Conservation (phyloP, 2,113 vertebrate genomes). For the Aix galericulata region DNA sequence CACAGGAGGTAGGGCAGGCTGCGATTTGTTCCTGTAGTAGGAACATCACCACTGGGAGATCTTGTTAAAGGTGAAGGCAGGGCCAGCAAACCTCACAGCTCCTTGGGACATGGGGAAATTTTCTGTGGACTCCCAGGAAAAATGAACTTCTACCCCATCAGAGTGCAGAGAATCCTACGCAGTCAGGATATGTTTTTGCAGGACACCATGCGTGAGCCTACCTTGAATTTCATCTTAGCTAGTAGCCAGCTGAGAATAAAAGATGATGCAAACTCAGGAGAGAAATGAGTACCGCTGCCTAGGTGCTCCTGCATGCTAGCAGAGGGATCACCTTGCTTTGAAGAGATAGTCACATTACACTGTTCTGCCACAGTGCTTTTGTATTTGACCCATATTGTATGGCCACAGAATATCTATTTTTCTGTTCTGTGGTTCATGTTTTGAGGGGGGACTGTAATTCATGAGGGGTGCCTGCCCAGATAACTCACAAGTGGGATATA, state of each 20-base stretch:
- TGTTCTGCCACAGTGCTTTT: background rate
- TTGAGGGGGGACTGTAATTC: slow-evolving; percentile 36
- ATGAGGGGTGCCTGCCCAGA: slow-evolving; percentile 13
- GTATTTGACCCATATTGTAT: background rate
- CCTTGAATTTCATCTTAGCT: background rate
- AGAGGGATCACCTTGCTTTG: background rate
- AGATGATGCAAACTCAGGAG: background rate
- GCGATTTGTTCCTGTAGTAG: background rate
- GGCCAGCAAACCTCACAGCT: background rate
- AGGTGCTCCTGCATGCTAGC: background rate
- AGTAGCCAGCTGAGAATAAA: background rate
- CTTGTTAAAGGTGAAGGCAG: background rate
- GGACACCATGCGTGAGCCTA: background rate
- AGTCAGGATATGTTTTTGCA: background rate
- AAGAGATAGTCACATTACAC: background rate
- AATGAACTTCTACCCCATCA: fast-evolving
- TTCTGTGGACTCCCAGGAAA: background rate
- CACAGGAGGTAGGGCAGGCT: background rate
- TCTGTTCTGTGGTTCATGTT: slow-evolving; percentile 3
- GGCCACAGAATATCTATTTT: slow-evolving; percentile 8
- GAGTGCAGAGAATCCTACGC: background rate
- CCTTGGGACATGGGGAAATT: background rate
- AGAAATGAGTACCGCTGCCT: background rate
- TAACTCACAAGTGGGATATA: slow-evolving; percentile 60
- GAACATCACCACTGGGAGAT: background rate